These are phyloP conservation scores for Propithecus coquereli DNA, from an alignment of 2,113 vertebrate genomes.

Conservation along the genomic window DNA sequence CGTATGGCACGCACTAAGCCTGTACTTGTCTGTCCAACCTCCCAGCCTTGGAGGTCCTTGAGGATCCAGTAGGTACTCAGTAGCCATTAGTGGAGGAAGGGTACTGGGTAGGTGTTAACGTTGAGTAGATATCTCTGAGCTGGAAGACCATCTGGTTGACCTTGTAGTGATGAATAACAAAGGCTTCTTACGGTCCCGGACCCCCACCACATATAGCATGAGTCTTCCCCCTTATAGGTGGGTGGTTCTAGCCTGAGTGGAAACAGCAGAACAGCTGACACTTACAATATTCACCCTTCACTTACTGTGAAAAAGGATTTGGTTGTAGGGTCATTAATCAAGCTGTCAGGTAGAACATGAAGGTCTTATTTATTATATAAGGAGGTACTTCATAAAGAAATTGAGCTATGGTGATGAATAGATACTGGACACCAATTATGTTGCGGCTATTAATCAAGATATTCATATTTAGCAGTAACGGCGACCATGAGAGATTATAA, in stretches of 20 bases:
- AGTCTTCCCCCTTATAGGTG: conserved; percentile 29
- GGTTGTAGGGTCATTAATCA: conserved; percentile 87
- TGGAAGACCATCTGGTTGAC: background rate
- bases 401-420: conserved; percentile 79
- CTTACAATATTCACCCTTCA: conserved; percentile 81
- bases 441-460: conserved; percentile 82
- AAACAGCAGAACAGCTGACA: conserved; percentile 78
- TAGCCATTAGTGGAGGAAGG: background rate
- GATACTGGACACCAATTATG: conserved; percentile 80
- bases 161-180: background rate
- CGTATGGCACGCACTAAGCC: background rate
- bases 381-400: conserved; percentile 79
- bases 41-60: background rate
- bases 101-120: background rate
- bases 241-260: conserved; percentile 73
- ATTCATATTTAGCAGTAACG: conserved; percentile 54
- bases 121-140: background rate
- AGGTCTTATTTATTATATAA: conserved; percentile 82
- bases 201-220: background rate
- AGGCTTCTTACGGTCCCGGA: background rate
- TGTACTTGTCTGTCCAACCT: background rate
- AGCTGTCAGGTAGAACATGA: conserved; percentile 78
- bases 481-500: conserved; percentile 5
- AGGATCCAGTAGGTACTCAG: background rate
- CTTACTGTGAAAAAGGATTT: conserved; percentile 83